Conservation (phyloP, 2,888 invertebrate genomes). For the Platypus cylindrus region DNA sequence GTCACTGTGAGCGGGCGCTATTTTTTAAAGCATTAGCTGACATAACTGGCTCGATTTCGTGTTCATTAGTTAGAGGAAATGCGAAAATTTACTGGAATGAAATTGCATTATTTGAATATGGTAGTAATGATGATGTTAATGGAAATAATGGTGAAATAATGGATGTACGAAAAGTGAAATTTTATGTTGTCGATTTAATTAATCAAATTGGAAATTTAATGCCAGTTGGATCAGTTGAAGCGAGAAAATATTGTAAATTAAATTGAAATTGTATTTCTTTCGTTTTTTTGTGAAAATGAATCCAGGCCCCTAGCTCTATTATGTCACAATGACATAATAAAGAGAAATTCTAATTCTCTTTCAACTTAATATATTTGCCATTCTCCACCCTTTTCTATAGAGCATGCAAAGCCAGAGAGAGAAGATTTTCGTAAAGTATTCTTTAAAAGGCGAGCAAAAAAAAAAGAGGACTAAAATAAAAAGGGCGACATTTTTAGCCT, state of each 20-base stretch:
- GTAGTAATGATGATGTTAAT: conserved; percentile 5
- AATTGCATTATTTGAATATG: conserved; percentile 21
- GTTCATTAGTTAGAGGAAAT: conserved; percentile 33
- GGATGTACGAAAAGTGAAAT: conserved; percentile 17
- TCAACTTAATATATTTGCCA: too few species aligned
- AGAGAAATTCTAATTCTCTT: too few species aligned
- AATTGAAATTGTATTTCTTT: conserved; percentile 8
- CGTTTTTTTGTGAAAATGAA: background rate
- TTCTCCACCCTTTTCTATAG: too few species aligned
- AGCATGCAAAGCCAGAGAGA: too few species aligned
- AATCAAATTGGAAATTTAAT: conserved; percentile 34
- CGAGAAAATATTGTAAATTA: conserved; percentile 29
- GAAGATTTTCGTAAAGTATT: too few species aligned
- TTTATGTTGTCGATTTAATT: conserved; percentile 38
- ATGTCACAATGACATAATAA: too few species aligned
- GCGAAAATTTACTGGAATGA: conserved; percentile 32
- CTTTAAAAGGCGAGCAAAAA: too few species aligned
- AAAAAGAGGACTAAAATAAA: too few species aligned
- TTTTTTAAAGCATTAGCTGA: conserved; percentile 43
- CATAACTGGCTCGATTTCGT: conserved; percentile 36
- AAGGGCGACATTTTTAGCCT: too few species aligned
- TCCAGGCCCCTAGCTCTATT: too few species aligned
- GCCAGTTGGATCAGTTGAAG: conserved; percentile 30
- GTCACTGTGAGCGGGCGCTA: conserved; percentile 39
- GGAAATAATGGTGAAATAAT: background rate